Evolutionary conservation across 2,797 vertebrate genomes (phyloP).

Genomic region (Trachops cirrhosus): DNA sequence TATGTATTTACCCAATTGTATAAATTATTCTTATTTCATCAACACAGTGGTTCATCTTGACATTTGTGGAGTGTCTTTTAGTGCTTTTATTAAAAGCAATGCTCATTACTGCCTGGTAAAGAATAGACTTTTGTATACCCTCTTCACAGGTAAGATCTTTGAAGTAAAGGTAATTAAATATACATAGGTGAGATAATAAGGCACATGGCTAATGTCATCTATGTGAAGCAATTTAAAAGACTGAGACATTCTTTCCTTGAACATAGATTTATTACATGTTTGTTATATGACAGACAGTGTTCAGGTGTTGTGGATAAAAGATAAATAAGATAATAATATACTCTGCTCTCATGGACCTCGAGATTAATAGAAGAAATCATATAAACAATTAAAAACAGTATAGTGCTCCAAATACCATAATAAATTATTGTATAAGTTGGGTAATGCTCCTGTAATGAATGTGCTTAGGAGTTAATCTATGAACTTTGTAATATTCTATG

Average conservation of each 20-base stretch:
- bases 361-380: constrained; percentile 3
- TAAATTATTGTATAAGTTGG: not conserved
- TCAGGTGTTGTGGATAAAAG: not conserved
- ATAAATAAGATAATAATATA: constrained; percentile 1
- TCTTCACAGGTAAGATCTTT: constrained; percentile 60
- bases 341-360: not conserved
- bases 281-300: not conserved
- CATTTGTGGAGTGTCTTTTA: constrained; percentile 65
- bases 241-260: not conserved
- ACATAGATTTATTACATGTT: not conserved
- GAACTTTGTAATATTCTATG: not conserved
- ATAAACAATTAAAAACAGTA: constrained; percentile 4
- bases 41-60: constrained; percentile 69
- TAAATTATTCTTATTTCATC: constrained; percentile 73
- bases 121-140: constrained; percentile 48
- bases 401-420: not conserved
- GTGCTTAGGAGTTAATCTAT: not conserved
- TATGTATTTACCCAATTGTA: constrained; percentile 65
- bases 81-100: constrained; percentile 30
- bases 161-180: constrained; percentile 55
- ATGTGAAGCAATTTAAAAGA: not conserved
- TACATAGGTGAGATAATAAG: constrained; percentile 51
- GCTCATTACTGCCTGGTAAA: constrained; percentile 58
- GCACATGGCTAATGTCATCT: constrained; percentile 47
- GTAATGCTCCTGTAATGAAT: not conserved